phyloP scores from a whole-genome alignment of 1,140 invertebrate genomes.

The Leptinotarsa texana region DNA sequence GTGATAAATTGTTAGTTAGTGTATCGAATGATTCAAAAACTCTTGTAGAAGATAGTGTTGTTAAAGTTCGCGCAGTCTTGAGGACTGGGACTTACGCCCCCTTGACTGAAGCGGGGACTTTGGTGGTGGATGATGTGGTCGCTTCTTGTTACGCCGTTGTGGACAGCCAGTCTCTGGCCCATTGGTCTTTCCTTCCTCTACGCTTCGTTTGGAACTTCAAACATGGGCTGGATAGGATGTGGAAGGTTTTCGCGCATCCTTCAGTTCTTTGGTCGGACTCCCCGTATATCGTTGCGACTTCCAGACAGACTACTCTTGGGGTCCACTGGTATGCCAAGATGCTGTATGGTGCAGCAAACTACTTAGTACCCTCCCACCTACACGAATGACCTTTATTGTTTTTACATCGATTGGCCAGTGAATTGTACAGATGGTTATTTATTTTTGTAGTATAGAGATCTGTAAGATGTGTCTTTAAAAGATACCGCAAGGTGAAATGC shows the following conservation, averaged over 20 bases:
- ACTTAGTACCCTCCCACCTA: constrained; percentile 63
- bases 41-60: constrained; percentile 66
- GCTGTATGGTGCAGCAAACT: constrained; percentile 73
- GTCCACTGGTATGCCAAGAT: constrained; percentile 86
- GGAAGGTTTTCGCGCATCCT: constrained; percentile 52
- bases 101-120: constrained; percentile 81
- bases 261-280: constrained; percentile 36
- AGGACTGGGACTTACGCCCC: constrained; percentile 85
- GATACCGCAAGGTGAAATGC: neutral
- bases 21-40: constrained; percentile 54
- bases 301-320: constrained; percentile 56
- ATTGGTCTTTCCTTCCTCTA: constrained; percentile 80
- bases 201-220: constrained; percentile 62
- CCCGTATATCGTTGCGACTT: constrained; percentile 34
- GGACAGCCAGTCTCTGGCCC: constrained; percentile 81
- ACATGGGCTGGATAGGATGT: constrained; percentile 44
- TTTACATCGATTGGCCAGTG: constrained; percentile 18
- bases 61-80: constrained; percentile 61
- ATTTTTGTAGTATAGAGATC: constrained; percentile 8
- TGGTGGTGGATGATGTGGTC: constrained; percentile 88
- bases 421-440: constrained; percentile 16
- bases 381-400: constrained; percentile 20
- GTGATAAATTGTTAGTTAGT: constrained; percentile 59
- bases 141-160: constrained; percentile 95
- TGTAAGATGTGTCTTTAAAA: constrained; percentile 11